A percentile compares a stretch with the other conserved stretches of the same genome.
Conservation (phyloP, 2,888 invertebrate species). For the Sphaerolaimus hirsutus region DNA sequence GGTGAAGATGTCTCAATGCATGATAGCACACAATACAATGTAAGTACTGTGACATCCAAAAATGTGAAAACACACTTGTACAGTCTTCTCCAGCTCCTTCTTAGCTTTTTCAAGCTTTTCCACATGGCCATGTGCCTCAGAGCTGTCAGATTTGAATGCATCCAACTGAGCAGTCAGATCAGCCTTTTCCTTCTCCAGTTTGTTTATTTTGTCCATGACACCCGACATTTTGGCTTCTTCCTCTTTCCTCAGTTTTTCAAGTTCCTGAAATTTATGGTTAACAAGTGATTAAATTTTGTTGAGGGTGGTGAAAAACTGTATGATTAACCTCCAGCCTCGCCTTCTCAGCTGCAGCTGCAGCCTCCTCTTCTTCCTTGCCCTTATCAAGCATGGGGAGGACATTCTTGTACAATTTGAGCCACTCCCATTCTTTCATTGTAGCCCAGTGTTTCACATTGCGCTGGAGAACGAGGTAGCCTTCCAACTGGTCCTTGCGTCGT, state of each 20-base stretch:
- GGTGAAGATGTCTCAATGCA: too few species aligned
- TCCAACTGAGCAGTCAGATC: constrained; percentile 56
- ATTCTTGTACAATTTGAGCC: constrained; percentile 96
- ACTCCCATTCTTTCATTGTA: constrained; percentile 76
- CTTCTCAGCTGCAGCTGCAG: constrained; percentile 76
- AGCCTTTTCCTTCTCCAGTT: constrained; percentile 4
- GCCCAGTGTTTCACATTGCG: constrained; percentile 5
- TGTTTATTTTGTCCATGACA: too few species aligned
- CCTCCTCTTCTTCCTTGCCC: constrained; percentile 77
- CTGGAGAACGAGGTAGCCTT: constrained; percentile 12
- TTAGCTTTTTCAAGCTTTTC: too few species aligned
- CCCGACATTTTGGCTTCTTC: not conserved
- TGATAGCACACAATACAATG: too few species aligned
- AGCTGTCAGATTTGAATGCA: not conserved
- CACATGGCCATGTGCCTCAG: not conserved
- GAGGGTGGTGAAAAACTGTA: too few species aligned
- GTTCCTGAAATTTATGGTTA: not conserved
- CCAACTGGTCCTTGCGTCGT: constrained; percentile 13
- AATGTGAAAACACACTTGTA: too few species aligned
- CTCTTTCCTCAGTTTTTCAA: not conserved
- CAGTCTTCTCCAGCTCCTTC: too few species aligned
- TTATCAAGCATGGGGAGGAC: constrained; percentile 46
- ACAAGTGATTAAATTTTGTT: not conserved
- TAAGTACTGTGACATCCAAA: too few species aligned
- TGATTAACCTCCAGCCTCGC: too few species aligned